phyloP scores from a whole-genome alignment of 2,113 vertebrate species.

The Felis catus region DNA sequence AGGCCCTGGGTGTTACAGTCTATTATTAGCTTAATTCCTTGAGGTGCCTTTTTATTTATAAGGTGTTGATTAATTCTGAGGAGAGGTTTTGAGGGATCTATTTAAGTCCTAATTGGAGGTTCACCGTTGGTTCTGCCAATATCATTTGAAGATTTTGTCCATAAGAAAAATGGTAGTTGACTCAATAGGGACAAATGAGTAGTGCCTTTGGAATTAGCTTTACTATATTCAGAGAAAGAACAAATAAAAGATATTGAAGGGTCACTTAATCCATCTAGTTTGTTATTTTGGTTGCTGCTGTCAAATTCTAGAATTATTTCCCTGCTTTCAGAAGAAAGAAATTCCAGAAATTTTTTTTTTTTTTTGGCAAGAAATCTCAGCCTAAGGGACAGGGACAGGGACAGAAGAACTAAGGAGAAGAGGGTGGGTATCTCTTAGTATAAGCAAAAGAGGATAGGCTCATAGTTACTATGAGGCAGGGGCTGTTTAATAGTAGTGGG shows the following conservation, averaged over 20 bases:
- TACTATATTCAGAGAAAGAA: not conserved
- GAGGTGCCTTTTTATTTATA: not conserved
- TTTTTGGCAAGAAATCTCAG: not conserved
- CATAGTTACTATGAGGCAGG: not conserved
- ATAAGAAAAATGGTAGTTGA: not conserved
- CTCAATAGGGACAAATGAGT: not conserved
- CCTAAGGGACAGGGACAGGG: not conserved
- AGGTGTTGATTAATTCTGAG: not conserved
- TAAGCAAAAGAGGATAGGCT: not conserved
- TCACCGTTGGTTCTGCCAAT: not conserved
- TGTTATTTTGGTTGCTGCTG: not conserved
- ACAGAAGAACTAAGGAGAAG: not conserved
- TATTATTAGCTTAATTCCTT: not conserved
- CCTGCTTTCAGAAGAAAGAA: not conserved
- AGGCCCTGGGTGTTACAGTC: not conserved
- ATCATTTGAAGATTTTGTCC: not conserved
- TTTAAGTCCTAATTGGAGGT: not conserved
- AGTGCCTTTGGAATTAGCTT: not conserved
- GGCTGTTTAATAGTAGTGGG: not conserved
- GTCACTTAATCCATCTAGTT: not conserved
- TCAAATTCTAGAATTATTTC: not conserved
- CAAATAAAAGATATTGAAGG: not conserved
- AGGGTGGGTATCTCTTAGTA: not conserved
- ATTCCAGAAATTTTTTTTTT: not conserved
- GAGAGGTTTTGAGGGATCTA: not conserved